Conservation (phyloP, 2,888 invertebrate genomes). For the Andrena camellia region DNA sequence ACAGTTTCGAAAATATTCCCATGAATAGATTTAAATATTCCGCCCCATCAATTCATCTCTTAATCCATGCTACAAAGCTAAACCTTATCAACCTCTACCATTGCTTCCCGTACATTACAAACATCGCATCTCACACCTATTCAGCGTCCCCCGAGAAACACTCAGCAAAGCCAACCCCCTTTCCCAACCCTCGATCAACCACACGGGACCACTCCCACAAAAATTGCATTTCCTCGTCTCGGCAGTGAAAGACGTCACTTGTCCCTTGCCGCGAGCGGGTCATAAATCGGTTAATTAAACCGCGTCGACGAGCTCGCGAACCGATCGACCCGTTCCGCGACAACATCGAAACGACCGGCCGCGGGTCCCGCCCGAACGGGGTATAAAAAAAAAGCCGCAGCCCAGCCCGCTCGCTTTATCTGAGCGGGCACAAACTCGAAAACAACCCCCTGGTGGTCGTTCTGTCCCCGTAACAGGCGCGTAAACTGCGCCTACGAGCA, state of each 20-base stretch:
- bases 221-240: neutral
- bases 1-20: too few relatives aligned
- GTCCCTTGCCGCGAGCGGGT: neutral
- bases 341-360: constrained; percentile 10
- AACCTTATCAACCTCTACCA: too few relatives aligned
- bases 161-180: too few relatives aligned
- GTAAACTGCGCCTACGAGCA: constrained; percentile 37
- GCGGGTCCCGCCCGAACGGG: neutral
- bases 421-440: constrained; percentile 25
- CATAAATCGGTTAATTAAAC: constrained; percentile 45
- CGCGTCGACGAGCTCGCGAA: constrained; percentile 8
- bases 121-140: too few relatives aligned
- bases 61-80: too few relatives aligned
- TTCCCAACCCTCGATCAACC: neutral
- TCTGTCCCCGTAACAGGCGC: constrained; percentile 18
- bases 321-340: constrained; percentile 10
- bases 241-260: neutral
- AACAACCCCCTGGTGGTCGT: constrained; percentile 42
- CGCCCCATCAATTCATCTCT: too few relatives aligned
- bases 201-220: neutral
- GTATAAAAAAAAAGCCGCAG: neutral
- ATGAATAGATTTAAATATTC: too few relatives aligned
- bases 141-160: too few relatives aligned
- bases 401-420: neutral
- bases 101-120: too few relatives aligned